Base-by-base conservation (phyloP, 2,888 invertebrate genomes). In the Heteromyza rotundicornis region DNA sequence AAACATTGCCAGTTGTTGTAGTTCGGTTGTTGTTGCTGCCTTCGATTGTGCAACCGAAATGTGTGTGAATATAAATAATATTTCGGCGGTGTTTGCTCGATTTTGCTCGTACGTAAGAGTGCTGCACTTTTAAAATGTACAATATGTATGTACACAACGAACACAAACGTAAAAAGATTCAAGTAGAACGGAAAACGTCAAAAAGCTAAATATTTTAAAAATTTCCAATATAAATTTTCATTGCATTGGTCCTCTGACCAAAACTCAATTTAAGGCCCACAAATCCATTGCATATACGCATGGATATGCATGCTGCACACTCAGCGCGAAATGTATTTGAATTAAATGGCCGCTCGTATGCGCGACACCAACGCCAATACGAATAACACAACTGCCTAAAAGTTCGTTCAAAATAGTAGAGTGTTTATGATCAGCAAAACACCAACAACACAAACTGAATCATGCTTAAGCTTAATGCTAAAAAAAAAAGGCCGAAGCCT, bases 401-500 rank as follows among this genome's bases (percentile, higher is more conserved):
- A 40, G 19, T 47, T 17, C 47, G 19, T 19, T 19, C 47, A 17
- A 47, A 47, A 47, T 14, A 20, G 3, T 5, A 7, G 3, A 2
- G 19, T 19, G 47, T 47, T 47, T 47, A 47, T 47, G 47, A 47
- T 17, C 47, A 47, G 7, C 17, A 47, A 14, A 20, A 20, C 47
- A 47, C 19, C 47, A 47, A 47, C 19, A 47, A 20, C 47, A 20
- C 47, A 47, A 47, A 20, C 20, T 8, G 20, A 17, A 47, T 17
- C 47, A 47, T 40, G 40, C 40, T n/a, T n/a, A 40, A 40, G 40
- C 16, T n/a, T 40, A 40, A 40, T 40, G 27, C 36, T 12, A 40
- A 19, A 1, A 36, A n/a, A 35, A 57, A 35, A 50, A 44, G 50
- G 44, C 55, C 17, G 56, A n/a, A 57, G n/a, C 14, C 44, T 23